Evolutionary conservation across 1,140 invertebrate species (phyloP).

Genomic region (Melanaphis sacchari): DNA sequence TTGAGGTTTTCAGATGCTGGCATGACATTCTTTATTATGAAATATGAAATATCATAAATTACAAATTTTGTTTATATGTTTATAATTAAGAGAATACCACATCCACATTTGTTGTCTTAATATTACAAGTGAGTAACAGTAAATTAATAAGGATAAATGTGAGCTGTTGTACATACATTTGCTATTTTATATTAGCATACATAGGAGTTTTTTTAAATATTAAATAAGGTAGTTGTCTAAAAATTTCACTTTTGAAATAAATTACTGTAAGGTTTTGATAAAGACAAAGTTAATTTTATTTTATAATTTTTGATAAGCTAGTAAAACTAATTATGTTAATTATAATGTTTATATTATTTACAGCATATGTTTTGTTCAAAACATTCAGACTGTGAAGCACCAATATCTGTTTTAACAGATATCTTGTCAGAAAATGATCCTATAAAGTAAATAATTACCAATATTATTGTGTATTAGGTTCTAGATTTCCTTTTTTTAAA

Average conservation of each 20-base stretch:
- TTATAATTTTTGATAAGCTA: not conserved
- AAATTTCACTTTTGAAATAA: not conserved
- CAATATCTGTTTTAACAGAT: slow-evolving; percentile 23
- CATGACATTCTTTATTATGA: not conserved
- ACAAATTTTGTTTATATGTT: not conserved
- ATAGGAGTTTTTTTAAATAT: not conserved
- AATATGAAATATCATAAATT: not conserved
- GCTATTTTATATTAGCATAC: not conserved
- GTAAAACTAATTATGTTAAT: not conserved
- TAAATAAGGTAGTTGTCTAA: not conserved
- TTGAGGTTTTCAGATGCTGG: not conserved
- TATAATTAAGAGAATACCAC: not conserved
- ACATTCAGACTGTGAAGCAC: not conserved
- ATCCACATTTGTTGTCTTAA: not conserved
- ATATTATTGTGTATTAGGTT: not conserved
- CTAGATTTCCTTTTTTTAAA: not conserved
- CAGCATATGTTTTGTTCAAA: slow-evolving; percentile 42
- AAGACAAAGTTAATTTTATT: not conserved
- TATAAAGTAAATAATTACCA: not conserved
- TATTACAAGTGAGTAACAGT: not conserved
- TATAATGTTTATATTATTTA: not conserved
- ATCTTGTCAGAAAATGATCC: not conserved
- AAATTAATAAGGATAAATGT: not conserved
- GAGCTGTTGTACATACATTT: not conserved
- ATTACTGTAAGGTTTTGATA: not conserved